Base-by-base conservation (phyloP, 2,888 invertebrate genomes). In the Pantelozetes paolii region DNA sequence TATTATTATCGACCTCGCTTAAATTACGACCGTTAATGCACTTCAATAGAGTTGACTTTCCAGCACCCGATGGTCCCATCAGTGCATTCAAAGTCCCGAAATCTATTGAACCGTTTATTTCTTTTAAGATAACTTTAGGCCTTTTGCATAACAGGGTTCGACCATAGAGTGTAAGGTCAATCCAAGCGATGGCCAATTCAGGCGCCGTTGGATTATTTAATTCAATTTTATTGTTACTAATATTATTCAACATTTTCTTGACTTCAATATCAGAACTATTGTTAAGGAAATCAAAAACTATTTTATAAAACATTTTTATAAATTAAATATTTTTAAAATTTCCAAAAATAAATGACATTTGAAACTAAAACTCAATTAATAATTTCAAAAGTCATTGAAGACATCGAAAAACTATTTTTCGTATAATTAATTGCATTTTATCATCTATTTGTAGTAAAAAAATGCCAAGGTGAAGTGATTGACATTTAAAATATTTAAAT, bases 31-130 rank as follows among this genome's bases (percentile, higher is more conserved):
- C 71, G 26, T 54, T 71, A 30, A 71, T 57, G 30, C 71, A 71
- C 20, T 71, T 71, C 11, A 71, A n/a, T 15, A 71, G 15, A 9
- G 71, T 57, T 3, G 71, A 57, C 50, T 71, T 71, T 20, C 71
- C 71, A 6, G 71, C 54, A 71, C 71, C 71, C 15, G 54, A 57
- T 13, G 71, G 71, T 15, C 71, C 71, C 50, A 71, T 36, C 57
- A 71, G 23, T 57, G 71, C 71, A 20, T 54, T 57, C 32, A 71
- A 54, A 36, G 71, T 30, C 18, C 40, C 40, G 18, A 57, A 54
- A 28, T 57, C 36, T 18, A 71, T 32, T 11, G 32, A 36, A 32
- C 71, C 71, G 23, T n/a, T 71, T 9, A 71, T 40, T 13, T 32
- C 54, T 20, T 57, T 71, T 5, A 71, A 30, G 2, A 71, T 71